Percentiles rank a stretch among this genome's conserved stretches.
Conservation (phyloP, 2,113 vertebrate species). For the Ramphastos sulfuratus region DNA sequence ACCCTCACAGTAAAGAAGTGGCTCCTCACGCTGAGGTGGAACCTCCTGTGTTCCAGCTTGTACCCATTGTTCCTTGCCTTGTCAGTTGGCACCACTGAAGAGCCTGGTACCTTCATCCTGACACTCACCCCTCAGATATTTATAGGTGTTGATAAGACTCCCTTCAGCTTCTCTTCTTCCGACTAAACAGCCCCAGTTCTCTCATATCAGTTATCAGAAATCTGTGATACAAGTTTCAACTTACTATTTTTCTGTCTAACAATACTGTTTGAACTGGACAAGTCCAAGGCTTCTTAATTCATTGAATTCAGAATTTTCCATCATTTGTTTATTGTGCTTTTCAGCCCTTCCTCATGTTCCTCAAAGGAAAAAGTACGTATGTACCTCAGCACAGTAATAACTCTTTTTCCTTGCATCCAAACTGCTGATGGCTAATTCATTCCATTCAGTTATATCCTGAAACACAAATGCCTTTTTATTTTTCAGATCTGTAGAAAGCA, state of each 20-base stretch:
- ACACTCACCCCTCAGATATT: no score
- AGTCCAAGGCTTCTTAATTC: not conserved
- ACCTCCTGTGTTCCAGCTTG: no score
- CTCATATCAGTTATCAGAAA: not conserved
- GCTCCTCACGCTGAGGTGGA: no score
- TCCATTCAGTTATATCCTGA: constrained; percentile 38
- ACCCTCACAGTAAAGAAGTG: no score
- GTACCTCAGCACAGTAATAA: not conserved
- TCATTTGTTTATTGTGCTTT: not conserved
- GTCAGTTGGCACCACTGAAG: no score
- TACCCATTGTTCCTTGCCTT: no score
- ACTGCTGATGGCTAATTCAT: constrained; percentile 32
- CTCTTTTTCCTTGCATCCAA: constrained; percentile 9
- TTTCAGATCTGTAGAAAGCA: constrained; percentile 63
- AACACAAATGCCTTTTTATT: constrained; percentile 53
- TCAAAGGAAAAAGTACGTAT: not conserved
- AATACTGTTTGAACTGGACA: not conserved
- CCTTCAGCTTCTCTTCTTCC: no score
- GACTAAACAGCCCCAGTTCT: no score
- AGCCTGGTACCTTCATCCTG: no score
- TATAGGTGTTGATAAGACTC: no score
- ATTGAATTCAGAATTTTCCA: not conserved
- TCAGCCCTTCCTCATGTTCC: not conserved
- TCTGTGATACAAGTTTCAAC: not conserved
- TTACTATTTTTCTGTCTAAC: not conserved